Conservation (phyloP, 2,888 invertebrate genomes). For the Amiota mariae region DNA sequence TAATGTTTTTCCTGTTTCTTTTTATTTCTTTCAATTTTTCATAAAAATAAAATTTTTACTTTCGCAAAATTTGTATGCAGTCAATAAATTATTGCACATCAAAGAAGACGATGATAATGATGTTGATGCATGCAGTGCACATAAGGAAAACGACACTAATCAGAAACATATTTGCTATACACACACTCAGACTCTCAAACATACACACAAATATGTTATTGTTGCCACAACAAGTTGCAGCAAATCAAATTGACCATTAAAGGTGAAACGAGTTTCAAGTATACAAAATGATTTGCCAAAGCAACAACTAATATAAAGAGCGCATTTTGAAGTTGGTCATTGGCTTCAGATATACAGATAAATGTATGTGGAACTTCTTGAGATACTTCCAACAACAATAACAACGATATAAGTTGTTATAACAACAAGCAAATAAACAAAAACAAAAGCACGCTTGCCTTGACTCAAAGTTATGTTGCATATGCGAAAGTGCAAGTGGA, state of each 20-base stretch:
- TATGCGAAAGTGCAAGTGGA: slow-evolving; percentile 28
- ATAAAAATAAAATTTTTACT: no score
- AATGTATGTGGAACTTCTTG: neutral
- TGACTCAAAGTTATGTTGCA: slow-evolving; percentile 18
- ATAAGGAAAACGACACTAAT: neutral
- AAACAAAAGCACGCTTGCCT: slow-evolving; percentile 14
- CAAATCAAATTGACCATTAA: slow-evolving; percentile 16
- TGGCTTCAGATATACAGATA: neutral
- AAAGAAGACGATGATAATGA: neutral
- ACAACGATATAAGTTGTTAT: neutral
- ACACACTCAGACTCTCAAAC: slow-evolving; percentile 1
- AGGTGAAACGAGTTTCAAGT: slow-evolving; percentile 16
- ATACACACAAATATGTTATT: neutral
- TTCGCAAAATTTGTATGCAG: neutral
- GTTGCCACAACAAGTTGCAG: neutral
- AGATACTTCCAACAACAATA: neutral
- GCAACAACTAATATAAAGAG: no score
- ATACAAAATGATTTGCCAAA: neutral
- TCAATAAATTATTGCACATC: neutral
- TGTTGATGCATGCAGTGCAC: neutral
- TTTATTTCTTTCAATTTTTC: no score
- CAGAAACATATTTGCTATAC: neutral
- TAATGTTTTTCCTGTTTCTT: no score
- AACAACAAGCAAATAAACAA: neutral
- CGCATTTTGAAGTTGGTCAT: slow-evolving; percentile 12